Percentiles rank a stretch among this genome's conserved stretches.
Conservation (phyloP, 2,797 vertebrate genomes). For the Oryzias dopingdopingensis region DNA sequence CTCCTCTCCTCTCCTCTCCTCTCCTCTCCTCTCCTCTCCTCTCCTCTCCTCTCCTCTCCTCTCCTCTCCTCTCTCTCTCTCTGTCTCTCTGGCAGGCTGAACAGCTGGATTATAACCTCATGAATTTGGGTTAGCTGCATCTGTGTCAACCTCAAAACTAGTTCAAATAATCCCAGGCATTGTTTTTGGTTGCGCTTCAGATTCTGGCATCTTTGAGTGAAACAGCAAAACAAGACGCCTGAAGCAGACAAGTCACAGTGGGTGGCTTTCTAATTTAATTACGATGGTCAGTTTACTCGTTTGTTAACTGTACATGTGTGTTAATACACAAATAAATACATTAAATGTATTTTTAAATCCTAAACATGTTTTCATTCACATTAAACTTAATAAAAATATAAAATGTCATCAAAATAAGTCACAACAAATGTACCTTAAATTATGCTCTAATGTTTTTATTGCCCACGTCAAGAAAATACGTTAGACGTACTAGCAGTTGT, state of each 20-base stretch:
- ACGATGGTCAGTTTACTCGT: neutral
- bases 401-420: too few species aligned
- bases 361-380: neutral
- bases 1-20: too few species aligned
- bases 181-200: constrained; percentile 32
- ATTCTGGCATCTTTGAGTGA: constrained; percentile 32
- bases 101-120: constrained; percentile 74
- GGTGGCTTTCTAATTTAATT: neutral
- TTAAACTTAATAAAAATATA: too few species aligned
- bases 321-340: neutral
- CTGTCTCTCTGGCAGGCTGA: constrained; percentile 41
- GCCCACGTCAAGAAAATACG: too few species aligned
- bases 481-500: too few species aligned
- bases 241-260: neutral
- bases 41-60: neutral
- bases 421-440: too few species aligned
- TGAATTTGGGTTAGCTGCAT: constrained; percentile 70
- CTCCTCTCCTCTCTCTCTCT: neutral
- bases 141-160: constrained; percentile 59
- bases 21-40: neutral
- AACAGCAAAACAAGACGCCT: constrained; percentile 1
- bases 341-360: too few species aligned
- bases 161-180: constrained; percentile 52
- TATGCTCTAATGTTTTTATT: too few species aligned
- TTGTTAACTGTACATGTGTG: neutral